phyloP scores from a whole-genome alignment of 2,797 vertebrate genomes.

The Salarias fasciatus region DNA sequence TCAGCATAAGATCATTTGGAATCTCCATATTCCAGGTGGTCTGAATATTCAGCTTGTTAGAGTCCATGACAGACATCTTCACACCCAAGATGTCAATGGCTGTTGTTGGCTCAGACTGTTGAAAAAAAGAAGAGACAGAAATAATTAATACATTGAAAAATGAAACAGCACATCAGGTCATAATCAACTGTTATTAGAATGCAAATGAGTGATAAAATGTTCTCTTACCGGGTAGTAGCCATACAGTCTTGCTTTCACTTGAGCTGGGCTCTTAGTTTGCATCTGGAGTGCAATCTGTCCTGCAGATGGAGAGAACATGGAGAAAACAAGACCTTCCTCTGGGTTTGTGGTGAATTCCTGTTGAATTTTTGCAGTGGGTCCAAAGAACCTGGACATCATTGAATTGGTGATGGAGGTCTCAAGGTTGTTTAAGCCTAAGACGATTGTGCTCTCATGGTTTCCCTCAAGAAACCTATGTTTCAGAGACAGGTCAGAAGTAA shows the following conservation, averaged over 20 bases:
- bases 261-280: conserved; percentile 60
- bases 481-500: conserved; percentile 83
- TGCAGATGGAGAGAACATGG: conserved; percentile 81
- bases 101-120: conserved; percentile 85
- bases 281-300: conserved; percentile 84
- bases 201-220: conserved; percentile 7
- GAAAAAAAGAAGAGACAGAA: conserved; percentile 31
- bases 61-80: conserved; percentile 78
- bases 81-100: conserved; percentile 84
- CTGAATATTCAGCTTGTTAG: conserved; percentile 80
- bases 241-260: conserved; percentile 81
- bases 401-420: conserved; percentile 84
- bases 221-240: conserved; percentile 85
- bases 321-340: conserved; percentile 66
- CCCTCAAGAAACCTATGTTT: conserved; percentile 82
- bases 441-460: conserved; percentile 86
- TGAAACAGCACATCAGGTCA: not conserved
- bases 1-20: conserved; percentile 78
- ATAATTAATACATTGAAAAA: conserved; percentile 1
- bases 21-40: conserved; percentile 88
- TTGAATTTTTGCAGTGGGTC: conserved; percentile 80
- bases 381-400: conserved; percentile 70
- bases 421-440: conserved; percentile 77
- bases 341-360: conserved; percentile 88
- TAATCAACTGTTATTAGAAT: not conserved